Evolutionary conservation across 1,140 invertebrate genomes (phyloP), one percentile per base, ranked within the genome.

Genomic region (Macrobrachium rosenbergii): DNA sequence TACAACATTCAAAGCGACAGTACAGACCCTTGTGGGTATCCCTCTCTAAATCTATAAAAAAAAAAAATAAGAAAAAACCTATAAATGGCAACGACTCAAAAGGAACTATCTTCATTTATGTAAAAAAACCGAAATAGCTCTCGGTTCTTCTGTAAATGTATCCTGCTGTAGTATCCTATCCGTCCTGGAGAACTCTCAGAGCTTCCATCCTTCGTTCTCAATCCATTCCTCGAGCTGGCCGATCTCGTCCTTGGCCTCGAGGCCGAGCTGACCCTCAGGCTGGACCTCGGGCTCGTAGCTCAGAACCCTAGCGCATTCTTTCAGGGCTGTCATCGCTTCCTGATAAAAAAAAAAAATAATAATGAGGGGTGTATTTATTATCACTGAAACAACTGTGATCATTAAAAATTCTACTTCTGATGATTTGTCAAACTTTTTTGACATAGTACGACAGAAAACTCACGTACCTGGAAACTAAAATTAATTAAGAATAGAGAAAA

Each of bases 241-340:
- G 12, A 94, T 89, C 92, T 98, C 95, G 91, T 95, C 92, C 89
- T 95, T 94, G 88, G 93, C 86, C 63, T 94, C 94, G 90, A 97
- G 93, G 91, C 98, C 97, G 91, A 94, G 98, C 97, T 73, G 93
- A 94, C 91, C 97, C 96, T 17, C 94, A 95, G 0, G 97, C 97
- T 45, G 96, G 97, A 0, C 93, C 93, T 91, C 95, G 94, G 72
- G 91, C 92, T 2, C 84, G 58, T 76, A 81, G 64, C 63, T 52
- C 19, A 81, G 37, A n/a, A 85, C 60, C 11, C 76, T 62, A 28
- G 83, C 83, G 37, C 83, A 85, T 63, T 85, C 83, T 52, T 85
- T 85, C 7, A 85, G 75, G 60, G 73, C 73, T 37, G 75, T 78
- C 75, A 85, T 19, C 0, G 83, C 83, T 11, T 85, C 83, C 83